Evolutionary conservation across 1,140 invertebrate species (phyloP), one percentile per base, ranked within the genome.

Genomic region (Formica selysi): DNA sequence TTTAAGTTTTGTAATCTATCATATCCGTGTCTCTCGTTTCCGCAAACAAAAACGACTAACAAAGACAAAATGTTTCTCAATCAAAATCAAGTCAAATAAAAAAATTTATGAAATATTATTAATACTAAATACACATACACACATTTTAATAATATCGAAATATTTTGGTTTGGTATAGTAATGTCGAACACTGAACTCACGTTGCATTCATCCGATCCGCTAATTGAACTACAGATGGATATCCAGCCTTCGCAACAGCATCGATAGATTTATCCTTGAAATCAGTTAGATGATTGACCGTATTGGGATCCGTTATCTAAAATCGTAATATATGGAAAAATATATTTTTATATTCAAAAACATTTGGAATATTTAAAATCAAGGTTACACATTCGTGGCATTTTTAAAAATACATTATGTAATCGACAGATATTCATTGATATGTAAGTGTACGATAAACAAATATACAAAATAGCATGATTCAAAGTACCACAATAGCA

Each of bases 231-330:
- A 96, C 94, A 76, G 96, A 95, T 1, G 95, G 94, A 91, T 96
- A 97, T 92, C 96, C 96, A n/a, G 96, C 96, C 92, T 97, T 97
- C 8, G 96, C 95, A 67, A 96, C 95, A 2, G 96, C 95, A 87
- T 97, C 96, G 59, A 96, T 95, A 83, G 96, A 95, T 74, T 95
- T 96, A 73, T 96, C 93, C 95, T 95, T 88, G 92, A 95, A 96
- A 93, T 97, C 96, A 6, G 94, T 95, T 59, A 97, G 92, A 92
- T 97, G 96, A 86, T 96, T 95, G 16, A 96, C 93, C 32, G 96
- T 96, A 80, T 96, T 95, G 41, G 95, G 96, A 90, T 97, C 91
- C 7, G 96, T 96, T 3, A 97, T 91, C 93, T 94, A 36, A 8
- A 61, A 57, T 74, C 26, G 54, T 36, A 64, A 76, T 67, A 44